phyloP scores from a whole-genome alignment of 2,888 invertebrate genomes.

The Hecatera dysodea region DNA sequence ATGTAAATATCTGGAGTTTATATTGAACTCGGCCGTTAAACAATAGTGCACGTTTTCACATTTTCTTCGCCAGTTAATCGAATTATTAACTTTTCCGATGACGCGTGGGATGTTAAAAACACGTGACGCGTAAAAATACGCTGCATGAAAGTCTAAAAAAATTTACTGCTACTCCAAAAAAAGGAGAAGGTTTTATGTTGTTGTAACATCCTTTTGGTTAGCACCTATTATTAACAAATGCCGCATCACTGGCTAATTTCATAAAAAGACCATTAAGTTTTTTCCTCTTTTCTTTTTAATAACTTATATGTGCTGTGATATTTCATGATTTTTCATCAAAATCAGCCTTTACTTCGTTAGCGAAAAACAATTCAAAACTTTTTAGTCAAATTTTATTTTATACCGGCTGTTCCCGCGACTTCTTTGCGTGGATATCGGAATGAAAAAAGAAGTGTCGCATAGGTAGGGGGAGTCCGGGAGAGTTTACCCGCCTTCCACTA shows the following conservation, averaged over 20 bases:
- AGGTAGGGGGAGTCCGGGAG: too few species aligned
- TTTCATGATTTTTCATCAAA: not conserved
- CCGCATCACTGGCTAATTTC: slow-evolving; percentile 4
- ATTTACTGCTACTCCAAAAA: too few species aligned
- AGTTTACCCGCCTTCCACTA: too few species aligned
- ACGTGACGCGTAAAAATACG: not conserved
- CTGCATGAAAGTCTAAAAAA: not conserved
- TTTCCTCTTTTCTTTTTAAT: not conserved
- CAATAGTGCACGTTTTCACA: slow-evolving; percentile 19
- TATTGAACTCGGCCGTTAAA: not conserved
- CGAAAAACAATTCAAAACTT: not conserved
- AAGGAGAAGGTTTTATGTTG: too few species aligned
- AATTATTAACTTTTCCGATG: slow-evolving; percentile 21
- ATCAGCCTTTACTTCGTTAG: slow-evolving; percentile 1
- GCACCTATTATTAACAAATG: not conserved
- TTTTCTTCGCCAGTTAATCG: slow-evolving; percentile 13
- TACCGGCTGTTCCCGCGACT: too few species aligned
- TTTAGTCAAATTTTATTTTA: not conserved
- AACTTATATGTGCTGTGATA: not conserved
- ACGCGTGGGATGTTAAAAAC: slow-evolving; percentile 32
- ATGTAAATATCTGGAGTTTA: slow-evolving; percentile 9
- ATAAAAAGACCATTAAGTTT: slow-evolving; percentile 3
- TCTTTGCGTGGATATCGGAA: too few species aligned
- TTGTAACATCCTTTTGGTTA: slow-evolving; percentile 1
- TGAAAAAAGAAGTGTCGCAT: too few species aligned